Evolutionary conservation across 2,888 invertebrate genomes (phyloP), one percentile per base, ranked within the genome.

Genomic region (Mythimna impura): DNA sequence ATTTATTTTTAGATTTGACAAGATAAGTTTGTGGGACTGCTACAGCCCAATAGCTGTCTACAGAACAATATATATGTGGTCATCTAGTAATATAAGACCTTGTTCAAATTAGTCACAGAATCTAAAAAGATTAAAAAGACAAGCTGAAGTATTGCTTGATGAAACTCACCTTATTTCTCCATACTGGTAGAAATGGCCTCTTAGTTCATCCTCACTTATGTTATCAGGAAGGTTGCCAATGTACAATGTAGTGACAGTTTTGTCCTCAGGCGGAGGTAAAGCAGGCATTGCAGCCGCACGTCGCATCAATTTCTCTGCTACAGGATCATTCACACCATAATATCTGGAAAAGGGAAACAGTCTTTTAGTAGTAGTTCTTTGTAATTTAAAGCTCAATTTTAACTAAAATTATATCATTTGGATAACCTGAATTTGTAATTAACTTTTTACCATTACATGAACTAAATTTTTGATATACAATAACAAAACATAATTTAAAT

Each of bases 161-260:
- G 3, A 20, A 60, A 58, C 75, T 76, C 72, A 96, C 85, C 99
- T 97, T 76, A 99, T 99, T 94, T 99, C 99, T 22, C 99, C 99
- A 94, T 98, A 99, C 92, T 99, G 99, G 94, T 99, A 99, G 94
- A 99, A 99, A 90, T 99, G 98, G 90, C 99, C 99, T 81, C 98
- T 97, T 82, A 99, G 96, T 88, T 99, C 99, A 79, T 98, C 98
- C 88, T 99, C 99, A 0, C 98, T 97, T 50, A 99, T 97, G 78
- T 97, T 97, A 72, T 98, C 99, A 0, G 99, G 99, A 30, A 99
- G 94, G 91, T 99, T 99, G 22, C 99, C 99, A n/a, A 99, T 98
- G 91, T 99, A 99, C 9, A 99, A 95, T 0, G 99, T 99, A 0
- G 99, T 99, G 60, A 99, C 99, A 5, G 98, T 98, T 87, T 98